Evolutionary conservation across 2,113 vertebrate species (phyloP).

Genomic region (Vidua chalybeata): DNA sequence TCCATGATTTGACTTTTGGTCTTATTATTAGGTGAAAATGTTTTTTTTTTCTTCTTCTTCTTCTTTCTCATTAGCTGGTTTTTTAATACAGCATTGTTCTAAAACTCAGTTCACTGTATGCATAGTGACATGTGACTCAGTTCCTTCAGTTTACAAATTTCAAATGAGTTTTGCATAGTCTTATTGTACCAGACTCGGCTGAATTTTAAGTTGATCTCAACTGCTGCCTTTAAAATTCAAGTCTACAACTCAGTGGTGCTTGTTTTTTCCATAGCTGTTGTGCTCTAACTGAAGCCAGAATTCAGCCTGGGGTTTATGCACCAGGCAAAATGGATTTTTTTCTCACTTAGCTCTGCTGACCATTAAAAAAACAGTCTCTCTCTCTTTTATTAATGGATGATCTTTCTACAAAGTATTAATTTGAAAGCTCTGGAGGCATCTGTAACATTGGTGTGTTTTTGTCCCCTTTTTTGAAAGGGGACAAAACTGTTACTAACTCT

Average conservation of each 20-base stretch:
- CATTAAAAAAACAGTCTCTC: neutral
- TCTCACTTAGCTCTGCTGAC: neutral
- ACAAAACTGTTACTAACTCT: neutral
- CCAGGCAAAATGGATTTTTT: neutral
- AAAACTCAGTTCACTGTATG: neutral
- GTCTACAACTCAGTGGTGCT: neutral
- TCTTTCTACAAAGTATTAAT: neutral
- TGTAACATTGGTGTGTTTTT: neutral
- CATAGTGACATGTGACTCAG: neutral
- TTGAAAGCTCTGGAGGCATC: neutral
- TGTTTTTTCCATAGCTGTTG: neutral
- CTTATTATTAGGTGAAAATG: neutral
- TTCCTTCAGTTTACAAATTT: neutral
- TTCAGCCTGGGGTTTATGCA: neutral
- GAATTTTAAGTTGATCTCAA: neutral
- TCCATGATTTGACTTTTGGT: neutral
- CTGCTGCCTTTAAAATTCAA: neutral
- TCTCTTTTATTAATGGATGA: neutral
- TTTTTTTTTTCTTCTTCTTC: neutral
- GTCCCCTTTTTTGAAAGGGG: neutral
- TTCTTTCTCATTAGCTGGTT: neutral
- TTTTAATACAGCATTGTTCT: neutral
- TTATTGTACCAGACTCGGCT: neutral
- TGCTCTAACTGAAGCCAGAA: neutral
- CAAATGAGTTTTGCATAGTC: neutral